These are phyloP conservation scores for Chloebia gouldiae DNA, from an alignment of 2,113 vertebrate genomes.

Conservation along the genomic window DNA sequence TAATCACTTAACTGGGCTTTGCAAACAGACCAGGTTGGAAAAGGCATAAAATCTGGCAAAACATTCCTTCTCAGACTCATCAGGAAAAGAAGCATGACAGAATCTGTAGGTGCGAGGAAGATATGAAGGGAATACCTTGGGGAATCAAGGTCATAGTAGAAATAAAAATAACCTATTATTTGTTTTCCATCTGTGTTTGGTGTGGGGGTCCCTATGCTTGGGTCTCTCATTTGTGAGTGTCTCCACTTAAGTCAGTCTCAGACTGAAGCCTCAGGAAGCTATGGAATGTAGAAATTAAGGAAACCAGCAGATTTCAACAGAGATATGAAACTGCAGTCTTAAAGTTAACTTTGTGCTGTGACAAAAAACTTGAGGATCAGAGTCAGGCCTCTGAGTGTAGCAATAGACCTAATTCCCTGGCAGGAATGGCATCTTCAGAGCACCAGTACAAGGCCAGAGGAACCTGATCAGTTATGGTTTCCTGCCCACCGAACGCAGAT, in stretches of 20 bases:
- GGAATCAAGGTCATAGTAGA: background rate
- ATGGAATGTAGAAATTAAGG: background rate
- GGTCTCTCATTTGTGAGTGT: background rate
- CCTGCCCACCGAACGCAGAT: background rate
- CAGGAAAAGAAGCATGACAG: background rate
- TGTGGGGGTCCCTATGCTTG: background rate
- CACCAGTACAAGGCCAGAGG: background rate
- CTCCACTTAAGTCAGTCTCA: background rate
- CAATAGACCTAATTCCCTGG: background rate
- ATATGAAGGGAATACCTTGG: background rate
- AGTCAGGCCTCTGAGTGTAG: background rate
- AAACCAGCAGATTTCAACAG: background rate
- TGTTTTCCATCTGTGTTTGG: background rate
- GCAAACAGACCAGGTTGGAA: background rate
- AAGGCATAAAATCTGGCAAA: background rate
- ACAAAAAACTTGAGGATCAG: background rate
- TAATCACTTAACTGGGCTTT: background rate
- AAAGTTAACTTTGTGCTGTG: background rate
- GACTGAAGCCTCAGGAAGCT: background rate
- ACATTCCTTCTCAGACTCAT: background rate
- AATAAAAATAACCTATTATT: background rate
- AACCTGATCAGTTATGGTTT: background rate
- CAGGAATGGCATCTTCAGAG: background rate
- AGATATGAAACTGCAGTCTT: background rate
- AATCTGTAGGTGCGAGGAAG: background rate